Evolutionary conservation across 64 coral and sea anemone genomes (phyloP).

Genomic region (Pocillopora damicornis): DNA sequence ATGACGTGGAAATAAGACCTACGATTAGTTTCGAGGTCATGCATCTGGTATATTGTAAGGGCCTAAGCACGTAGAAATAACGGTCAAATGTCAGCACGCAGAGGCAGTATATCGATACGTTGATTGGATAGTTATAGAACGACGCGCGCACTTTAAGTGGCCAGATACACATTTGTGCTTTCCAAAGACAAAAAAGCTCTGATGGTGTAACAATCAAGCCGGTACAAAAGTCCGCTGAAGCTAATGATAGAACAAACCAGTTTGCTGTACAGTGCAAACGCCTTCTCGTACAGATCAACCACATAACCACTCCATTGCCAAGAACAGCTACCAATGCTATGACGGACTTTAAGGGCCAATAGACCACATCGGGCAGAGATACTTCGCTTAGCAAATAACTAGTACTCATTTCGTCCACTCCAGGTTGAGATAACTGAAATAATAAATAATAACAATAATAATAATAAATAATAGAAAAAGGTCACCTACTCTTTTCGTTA

Average conservation of each 20-base stretch:
- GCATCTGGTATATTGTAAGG: not conserved
- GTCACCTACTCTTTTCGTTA: no score
- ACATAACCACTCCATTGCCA: slow-evolving; percentile 16
- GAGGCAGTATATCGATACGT: slow-evolving; percentile 3
- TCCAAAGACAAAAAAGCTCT: slow-evolving; percentile 7
- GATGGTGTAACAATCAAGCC: not conserved
- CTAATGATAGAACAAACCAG: slow-evolving; percentile 16
- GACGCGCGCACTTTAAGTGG: not conserved
- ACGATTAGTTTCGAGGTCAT: not conserved
- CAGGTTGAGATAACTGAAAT: no score
- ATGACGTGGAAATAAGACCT: not conserved
- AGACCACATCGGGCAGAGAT: not conserved
- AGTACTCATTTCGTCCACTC: not conserved
- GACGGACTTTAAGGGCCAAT: not conserved
- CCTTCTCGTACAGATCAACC: slow-evolving; percentile 7
- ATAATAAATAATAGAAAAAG: no score
- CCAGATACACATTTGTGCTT: not conserved
- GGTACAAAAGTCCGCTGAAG: not conserved
- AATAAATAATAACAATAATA: not conserved
- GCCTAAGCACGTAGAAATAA: slow-evolving; percentile 6
- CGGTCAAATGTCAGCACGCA: slow-evolving; percentile 24
- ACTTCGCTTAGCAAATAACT: not conserved
- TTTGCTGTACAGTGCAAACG: slow-evolving; percentile 15
- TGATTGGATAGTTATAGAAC: slow-evolving; percentile 13
- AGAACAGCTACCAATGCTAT: not conserved